phyloP scores from a whole-genome alignment of 2,888 invertebrate species.

The Palloptera scutellata region DNA sequence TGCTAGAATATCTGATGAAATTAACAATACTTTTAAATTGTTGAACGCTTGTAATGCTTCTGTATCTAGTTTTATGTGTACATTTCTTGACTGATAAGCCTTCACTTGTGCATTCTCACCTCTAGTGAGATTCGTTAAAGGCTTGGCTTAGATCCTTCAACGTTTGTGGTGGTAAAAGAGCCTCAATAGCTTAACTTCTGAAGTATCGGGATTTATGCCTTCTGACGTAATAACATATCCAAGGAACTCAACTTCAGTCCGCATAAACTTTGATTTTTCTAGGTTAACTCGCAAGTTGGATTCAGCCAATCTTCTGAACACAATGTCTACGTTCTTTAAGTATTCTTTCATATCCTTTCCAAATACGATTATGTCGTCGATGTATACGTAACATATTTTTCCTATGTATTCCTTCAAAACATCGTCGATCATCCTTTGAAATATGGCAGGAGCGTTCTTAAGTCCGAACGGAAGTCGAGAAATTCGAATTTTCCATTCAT shows the following conservation, averaged over 20 bases:
- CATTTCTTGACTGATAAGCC: constrained; percentile 23
- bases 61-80: no score
- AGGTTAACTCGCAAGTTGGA: constrained; percentile 23
- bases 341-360: constrained; percentile 20
- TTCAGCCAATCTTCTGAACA: constrained; percentile 20
- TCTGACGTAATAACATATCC: constrained; percentile 26
- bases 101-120: constrained; percentile 26
- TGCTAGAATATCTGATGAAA: no score
- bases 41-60: no score
- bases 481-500: constrained; percentile 36
- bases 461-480: no score
- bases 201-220: constrained; percentile 2
- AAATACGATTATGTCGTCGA: no score
- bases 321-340: constrained; percentile 15
- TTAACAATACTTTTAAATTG: no score
- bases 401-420: no score
- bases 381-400: no score
- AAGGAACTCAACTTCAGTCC: constrained; percentile 28
- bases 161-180: constrained; percentile 26
- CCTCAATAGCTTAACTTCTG: constrained; percentile 13
- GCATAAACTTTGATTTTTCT: constrained; percentile 28
- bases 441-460: no score
- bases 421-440: no score
- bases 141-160: constrained; percentile 35
- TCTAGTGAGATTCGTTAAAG: no score